Base-by-base conservation (phyloP, 2,888 invertebrate species). In the Thumatha senex region DNA sequence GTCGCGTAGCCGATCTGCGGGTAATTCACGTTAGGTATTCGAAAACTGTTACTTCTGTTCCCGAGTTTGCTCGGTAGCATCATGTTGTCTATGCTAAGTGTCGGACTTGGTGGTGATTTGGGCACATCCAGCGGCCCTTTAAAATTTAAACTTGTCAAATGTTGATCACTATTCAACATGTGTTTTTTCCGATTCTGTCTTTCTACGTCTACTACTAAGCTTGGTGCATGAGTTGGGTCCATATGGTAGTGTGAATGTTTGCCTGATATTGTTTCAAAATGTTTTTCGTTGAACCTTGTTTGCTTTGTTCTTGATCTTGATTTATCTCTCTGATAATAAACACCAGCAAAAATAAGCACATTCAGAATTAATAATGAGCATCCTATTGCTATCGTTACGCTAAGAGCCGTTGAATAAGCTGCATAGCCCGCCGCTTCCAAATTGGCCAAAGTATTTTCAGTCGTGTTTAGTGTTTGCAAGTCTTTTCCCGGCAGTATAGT, bases 161-260 rank as follows among this genome's bases (percentile, higher is more conserved):
- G 92, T 34, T 92, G 86, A 38, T 93, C 93, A 0, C 92, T 89
- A 40, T 89, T 91, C 64, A 93, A 84, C 73, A 79, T 73, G 49
- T 82, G 81, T 46, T 90, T 92, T 61, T 90, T 91, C 34, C 90
- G 74, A 59, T 84, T 89, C 57, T 91, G 89, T 33, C 89, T 93
- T 74, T 96, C 96, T 1, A 96, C 95, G 72, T 96, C 96, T 0
- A 96, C 96, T 40, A 96, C 96, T 48, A 96, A 94, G 78, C 96
- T 96, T 2, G 95, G 95, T 57, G 95, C 95, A 70, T 96, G 95
- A 30, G 95, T 94, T 53, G 95, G 95, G 34, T 95, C 95, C 80
- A 95, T 93, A 76, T 95, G 95, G 74, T 95, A 96, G 85, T 96
- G 96, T 14, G 96, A 95, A 74, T 96, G 96, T 71, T 96, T 96